Percentiles rank a stretch among this genome's conserved stretches.
phyloP scores from a whole-genome alignment of 2,888 invertebrate species.

The Oligia strigilis region DNA sequence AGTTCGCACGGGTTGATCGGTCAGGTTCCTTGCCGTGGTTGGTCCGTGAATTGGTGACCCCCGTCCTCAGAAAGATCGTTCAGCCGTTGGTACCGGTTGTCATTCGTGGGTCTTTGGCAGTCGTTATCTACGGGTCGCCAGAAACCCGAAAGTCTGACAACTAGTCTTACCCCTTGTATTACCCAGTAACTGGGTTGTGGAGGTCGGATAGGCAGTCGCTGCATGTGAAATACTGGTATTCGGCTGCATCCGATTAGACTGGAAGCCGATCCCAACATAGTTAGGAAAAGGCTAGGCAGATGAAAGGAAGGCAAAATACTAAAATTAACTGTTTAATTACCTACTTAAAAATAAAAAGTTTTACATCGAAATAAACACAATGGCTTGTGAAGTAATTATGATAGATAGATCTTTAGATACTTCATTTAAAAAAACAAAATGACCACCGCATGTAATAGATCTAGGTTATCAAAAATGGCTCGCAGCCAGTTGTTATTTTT shows the following conservation, averaged over 20 bases:
- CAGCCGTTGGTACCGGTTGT: neutral
- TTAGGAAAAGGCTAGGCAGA: neutral
- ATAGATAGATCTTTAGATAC: slow-evolving; percentile 9
- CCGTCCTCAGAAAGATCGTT: neutral
- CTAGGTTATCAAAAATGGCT: slow-evolving; percentile 54
- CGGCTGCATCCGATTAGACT: neutral
- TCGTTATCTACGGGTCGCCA: neutral
- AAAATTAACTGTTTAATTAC: slow-evolving; percentile 17
- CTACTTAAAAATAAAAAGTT: slow-evolving; percentile 24
- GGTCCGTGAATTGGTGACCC: neutral
- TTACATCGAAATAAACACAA: slow-evolving; percentile 45
- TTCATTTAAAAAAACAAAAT: slow-evolving; percentile 33
- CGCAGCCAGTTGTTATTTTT: slow-evolving; percentile 40
- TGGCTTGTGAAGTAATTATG: slow-evolving; percentile 43
- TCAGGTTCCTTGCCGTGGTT: neutral
- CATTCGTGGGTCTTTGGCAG: neutral
- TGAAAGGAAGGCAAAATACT: slow-evolving; percentile 2
- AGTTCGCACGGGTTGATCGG: neutral
- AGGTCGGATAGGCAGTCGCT: neutral
- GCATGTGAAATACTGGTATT: neutral
- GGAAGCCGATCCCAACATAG: neutral
- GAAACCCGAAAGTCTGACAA: neutral
- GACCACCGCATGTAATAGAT: slow-evolving; percentile 38
- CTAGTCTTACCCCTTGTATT: neutral
- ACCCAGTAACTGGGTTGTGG: neutral